These are phyloP conservation scores for Zaprionus inermis DNA, from an alignment of 1,140 invertebrate species.

Conservation along the genomic window DNA sequence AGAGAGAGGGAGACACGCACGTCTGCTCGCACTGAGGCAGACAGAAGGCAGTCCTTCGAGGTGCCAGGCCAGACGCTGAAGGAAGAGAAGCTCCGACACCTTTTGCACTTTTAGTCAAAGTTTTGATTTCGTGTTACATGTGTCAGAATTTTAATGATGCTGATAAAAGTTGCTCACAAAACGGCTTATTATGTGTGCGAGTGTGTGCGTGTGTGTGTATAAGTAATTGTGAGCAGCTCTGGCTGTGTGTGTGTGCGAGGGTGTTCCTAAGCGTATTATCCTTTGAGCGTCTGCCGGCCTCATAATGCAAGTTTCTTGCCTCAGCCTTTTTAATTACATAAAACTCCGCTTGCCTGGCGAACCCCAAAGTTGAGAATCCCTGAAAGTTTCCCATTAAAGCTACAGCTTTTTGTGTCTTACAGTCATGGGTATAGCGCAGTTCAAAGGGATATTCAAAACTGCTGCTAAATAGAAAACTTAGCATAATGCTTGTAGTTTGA, in stretches of 20 bases:
- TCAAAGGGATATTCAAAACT: neutral
- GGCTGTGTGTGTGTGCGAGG: conserved; percentile 14
- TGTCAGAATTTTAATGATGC: conserved; percentile 83
- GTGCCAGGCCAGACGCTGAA: conserved; percentile 1
- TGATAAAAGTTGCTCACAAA: conserved; percentile 76
- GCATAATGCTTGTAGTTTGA: neutral
- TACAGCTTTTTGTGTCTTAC: neutral
- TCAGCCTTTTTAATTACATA: conserved; percentile 58
- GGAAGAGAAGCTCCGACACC: conserved; percentile 58
- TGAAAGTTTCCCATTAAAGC: conserved; percentile 9
- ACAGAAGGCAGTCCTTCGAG: neutral
- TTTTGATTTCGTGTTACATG: conserved; percentile 83
- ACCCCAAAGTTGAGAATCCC: conserved; percentile 18
- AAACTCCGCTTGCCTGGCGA: conserved; percentile 30
- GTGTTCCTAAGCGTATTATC: conserved; percentile 60
- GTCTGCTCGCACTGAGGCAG: conserved; percentile 14
- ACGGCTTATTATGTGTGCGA: conserved; percentile 76
- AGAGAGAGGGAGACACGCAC: conserved; percentile 10
- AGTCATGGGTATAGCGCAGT: neutral
- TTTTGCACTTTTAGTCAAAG: conserved; percentile 82
- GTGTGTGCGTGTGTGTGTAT: conserved; percentile 22
- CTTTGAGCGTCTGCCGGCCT: conserved; percentile 58
- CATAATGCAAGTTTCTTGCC: conserved; percentile 41
- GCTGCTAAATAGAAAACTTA: conserved; percentile 2
- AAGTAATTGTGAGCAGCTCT: neutral